phyloP scores from a whole-genome alignment of 2,888 invertebrate species.

The Sphaerophoria taeniata region DNA sequence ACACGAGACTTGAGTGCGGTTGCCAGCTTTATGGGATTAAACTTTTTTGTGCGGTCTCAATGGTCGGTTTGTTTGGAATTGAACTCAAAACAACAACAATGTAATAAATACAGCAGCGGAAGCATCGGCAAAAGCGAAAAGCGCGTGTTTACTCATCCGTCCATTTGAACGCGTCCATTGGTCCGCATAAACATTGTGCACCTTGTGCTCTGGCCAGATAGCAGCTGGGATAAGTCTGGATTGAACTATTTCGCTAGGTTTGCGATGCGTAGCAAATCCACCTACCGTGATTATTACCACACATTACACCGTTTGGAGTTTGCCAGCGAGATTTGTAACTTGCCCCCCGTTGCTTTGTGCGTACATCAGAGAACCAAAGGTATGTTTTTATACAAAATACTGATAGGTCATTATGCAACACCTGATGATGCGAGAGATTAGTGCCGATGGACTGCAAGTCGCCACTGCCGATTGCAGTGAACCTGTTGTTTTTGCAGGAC shows the following conservation, averaged over 20 bases:
- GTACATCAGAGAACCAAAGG: background rate
- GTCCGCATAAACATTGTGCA: conserved; percentile 60
- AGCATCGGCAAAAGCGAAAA: background rate
- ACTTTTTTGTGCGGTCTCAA: conserved; percentile 49
- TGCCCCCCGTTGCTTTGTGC: background rate
- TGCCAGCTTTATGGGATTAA: conserved; percentile 66
- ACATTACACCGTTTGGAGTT: conserved; percentile 52
- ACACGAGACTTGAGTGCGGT: conserved; percentile 44
- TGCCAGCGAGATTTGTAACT: conserved; percentile 30
- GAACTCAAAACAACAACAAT: conserved; percentile 56
- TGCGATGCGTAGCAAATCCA: background rate
- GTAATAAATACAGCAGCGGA: conserved; percentile 1
- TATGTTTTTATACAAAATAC: conserved; percentile 10
- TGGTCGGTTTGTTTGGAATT: conserved; percentile 35
- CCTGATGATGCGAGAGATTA: conserved; percentile 65
- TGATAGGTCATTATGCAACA: conserved; percentile 61
- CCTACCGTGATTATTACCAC: conserved; percentile 57
- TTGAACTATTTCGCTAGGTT: conserved; percentile 33
- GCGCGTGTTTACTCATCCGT: conserved; percentile 46
- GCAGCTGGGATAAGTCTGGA: conserved; percentile 46
- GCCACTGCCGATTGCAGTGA: conserved; percentile 4
- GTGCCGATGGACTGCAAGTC: background rate
- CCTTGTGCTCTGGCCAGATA: conserved; percentile 74
- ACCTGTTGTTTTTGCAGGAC: conserved; percentile 54
- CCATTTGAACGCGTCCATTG: conserved; percentile 46